phyloP scores from a whole-genome alignment of 2,113 vertebrate species.

The Smithornis capensis region DNA sequence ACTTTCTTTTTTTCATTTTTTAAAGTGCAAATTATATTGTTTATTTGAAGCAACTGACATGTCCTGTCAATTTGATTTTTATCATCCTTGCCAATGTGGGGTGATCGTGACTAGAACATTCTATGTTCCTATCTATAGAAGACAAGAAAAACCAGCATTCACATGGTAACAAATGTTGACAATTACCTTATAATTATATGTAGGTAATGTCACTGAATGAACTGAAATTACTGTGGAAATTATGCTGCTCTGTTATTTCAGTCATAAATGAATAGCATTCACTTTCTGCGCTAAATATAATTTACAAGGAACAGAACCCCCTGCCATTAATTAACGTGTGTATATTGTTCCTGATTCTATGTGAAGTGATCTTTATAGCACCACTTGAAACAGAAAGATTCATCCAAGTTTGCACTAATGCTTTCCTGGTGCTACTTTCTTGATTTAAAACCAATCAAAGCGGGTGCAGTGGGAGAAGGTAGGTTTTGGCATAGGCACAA shows the following conservation, averaged over 20 bases:
- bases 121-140: constrained; percentile 26
- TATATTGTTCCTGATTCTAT: neutral
- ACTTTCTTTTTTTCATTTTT: constrained; percentile 28
- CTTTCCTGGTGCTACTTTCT: neutral
- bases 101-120: constrained; percentile 33
- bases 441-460: neutral
- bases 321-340: constrained; percentile 49
- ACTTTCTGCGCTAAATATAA: constrained; percentile 65
- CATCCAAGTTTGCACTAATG: neutral
- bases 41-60: constrained; percentile 31
- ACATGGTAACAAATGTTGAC: constrained; percentile 73
- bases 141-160: constrained; percentile 39
- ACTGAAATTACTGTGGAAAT: constrained; percentile 80
- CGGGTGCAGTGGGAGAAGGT: neutral
- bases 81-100: constrained; percentile 31
- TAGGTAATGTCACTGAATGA: constrained; percentile 80
- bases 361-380: constrained; percentile 40
- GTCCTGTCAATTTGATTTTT: constrained; percentile 53
- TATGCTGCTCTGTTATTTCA: constrained; percentile 70
- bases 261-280: constrained; percentile 62
- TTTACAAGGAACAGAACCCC: constrained; percentile 56
- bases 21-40: constrained; percentile 40
- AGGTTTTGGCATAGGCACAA: neutral
- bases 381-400: constrained; percentile 16
- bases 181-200: constrained; percentile 80